Conservation (phyloP, 2,797 vertebrate genomes). For the Sebastes wilsoni region DNA sequence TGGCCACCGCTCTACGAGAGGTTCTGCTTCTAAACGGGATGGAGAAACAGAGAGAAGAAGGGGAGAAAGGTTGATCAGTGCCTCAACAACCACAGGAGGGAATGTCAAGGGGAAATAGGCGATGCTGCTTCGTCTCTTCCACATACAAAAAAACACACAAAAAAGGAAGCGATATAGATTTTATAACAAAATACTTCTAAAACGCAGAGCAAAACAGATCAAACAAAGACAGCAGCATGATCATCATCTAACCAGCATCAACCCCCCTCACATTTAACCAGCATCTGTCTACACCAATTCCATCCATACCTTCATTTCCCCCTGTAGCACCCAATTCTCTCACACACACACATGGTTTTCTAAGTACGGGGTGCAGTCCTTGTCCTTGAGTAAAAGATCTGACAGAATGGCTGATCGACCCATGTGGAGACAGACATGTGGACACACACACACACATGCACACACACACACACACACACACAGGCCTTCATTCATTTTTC, state of each 20-base stretch:
- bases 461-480: not conserved
- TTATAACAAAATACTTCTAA: not conserved
- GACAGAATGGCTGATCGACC: conserved; percentile 51
- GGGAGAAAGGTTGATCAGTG: conserved; percentile 15
- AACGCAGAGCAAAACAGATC: not conserved
- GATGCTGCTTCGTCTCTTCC: not conserved
- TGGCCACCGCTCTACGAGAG: conserved; percentile 43
- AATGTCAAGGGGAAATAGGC: not conserved
- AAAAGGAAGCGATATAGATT: not conserved
- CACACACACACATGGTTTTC: not conserved
- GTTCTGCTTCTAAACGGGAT: conserved; percentile 31
- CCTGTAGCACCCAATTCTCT: not conserved
- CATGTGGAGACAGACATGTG: conserved; percentile 13
- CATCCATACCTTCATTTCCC: not conserved
- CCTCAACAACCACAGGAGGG: not conserved
- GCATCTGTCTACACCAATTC: not conserved
- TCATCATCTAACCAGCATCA: not conserved
- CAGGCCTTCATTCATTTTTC: conserved; percentile 63
- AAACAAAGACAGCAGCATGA: not conserved
- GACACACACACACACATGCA: not conserved
- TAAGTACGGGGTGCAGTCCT: conserved; percentile 4
- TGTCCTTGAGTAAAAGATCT: conserved; percentile 42
- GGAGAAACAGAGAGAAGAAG: not conserved
- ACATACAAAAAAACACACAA: not conserved
- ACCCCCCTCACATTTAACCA: not conserved